These are phyloP conservation scores for Trinorchestia longiramus DNA, from an alignment of 1,140 invertebrate genomes.

Conservation along the genomic window DNA sequence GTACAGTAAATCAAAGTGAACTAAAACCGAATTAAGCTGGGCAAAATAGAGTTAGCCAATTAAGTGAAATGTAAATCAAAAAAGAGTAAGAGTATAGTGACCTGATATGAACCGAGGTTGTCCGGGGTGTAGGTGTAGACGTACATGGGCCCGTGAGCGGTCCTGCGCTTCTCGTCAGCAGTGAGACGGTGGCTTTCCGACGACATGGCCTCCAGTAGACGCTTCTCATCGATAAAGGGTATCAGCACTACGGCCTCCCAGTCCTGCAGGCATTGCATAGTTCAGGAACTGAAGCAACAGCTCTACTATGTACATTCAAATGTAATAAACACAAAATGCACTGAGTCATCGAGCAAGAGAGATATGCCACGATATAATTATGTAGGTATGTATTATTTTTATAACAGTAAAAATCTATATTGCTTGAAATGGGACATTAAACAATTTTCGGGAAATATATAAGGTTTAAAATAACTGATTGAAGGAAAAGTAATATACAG, in stretches of 20 bases:
- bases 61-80: slow-evolving; percentile 50
- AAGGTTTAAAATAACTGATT: background rate
- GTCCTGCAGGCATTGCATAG: slow-evolving; percentile 74
- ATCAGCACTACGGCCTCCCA: slow-evolving; percentile 98
- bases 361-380: no score
- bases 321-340: no score
- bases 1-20: background rate
- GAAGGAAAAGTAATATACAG: background rate
- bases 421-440: no score
- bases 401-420: no score
- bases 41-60: background rate
- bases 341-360: no score
- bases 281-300: no score
- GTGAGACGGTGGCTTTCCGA: slow-evolving; percentile 78
- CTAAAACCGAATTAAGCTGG: no score
- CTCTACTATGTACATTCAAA: no score
- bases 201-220: slow-evolving; percentile 83
- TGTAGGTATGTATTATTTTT: no score
- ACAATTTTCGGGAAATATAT: no score
- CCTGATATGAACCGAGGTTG: slow-evolving; percentile 72
- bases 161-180: slow-evolving; percentile 80
- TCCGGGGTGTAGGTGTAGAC: slow-evolving; percentile 79
- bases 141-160: slow-evolving; percentile 87
- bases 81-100: slow-evolving; percentile 53
- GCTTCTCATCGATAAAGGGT: slow-evolving; percentile 93